A percentile compares a stretch with the other conserved stretches of the same genome.
Conservation (phyloP, 2,797 vertebrate genomes). For the Gallinago nigripennis region DNA sequence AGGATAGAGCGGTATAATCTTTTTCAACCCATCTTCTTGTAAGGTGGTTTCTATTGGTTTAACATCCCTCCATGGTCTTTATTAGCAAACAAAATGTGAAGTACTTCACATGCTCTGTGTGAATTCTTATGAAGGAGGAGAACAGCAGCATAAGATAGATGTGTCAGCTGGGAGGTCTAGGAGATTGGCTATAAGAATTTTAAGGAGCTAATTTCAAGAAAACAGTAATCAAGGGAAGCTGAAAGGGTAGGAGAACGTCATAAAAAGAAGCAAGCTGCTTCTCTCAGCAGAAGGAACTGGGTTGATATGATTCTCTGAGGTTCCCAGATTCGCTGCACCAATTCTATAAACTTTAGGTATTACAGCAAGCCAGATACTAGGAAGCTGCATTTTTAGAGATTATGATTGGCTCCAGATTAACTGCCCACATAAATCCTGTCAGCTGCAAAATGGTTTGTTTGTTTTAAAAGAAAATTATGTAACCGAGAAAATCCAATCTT, state of each 20-base stretch:
- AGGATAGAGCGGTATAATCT: neutral
- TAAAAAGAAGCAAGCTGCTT: constrained; percentile 17
- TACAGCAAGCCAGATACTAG: neutral
- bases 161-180: constrained; percentile 22
- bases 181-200: constrained; percentile 49
- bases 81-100: constrained; percentile 52
- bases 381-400: neutral
- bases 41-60: constrained; percentile 9
- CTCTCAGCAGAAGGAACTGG: neutral
- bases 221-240: constrained; percentile 27
- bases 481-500: neutral
- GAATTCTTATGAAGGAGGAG: constrained; percentile 44
- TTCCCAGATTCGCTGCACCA: neutral
- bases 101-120: neutral
- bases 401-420: neutral
- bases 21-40: neutral
- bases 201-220: constrained; percentile 44
- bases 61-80: constrained; percentile 39
- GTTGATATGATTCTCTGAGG: neutral
- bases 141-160: constrained; percentile 17
- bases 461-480: constrained; percentile 15
- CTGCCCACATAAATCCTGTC: constrained; percentile 5
- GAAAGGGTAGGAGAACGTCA: neutral
- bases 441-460: neutral
- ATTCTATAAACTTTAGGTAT: neutral